Base-by-base conservation (phyloP, 1,140 invertebrate species). In the Drosophila pachea region DNA sequence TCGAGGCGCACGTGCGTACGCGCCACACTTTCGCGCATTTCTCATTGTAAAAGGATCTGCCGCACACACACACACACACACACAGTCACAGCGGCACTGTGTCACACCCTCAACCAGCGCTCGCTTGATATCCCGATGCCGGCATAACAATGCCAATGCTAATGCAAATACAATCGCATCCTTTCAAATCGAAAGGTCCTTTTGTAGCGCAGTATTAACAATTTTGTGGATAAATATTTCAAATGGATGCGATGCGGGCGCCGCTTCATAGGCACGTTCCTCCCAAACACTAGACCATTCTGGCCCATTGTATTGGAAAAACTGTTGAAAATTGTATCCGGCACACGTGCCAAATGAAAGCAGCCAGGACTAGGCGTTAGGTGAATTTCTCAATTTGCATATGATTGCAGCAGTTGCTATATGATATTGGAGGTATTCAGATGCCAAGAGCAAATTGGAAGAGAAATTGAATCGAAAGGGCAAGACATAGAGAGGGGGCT, bases 131-230 rank as follows among this genome's bases (percentile, higher is more conserved):
- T 83, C 74, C 78, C 63, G 47, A 83, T 78, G 79, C 75, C 76
- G 73, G 73, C 73, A 72, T 74, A 86, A 84, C 81, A 86, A 84
- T 86, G 76, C 73, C 76, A 68, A 65, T 72, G 61, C 81, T 84
- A 84, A 84, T 84, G 81, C 81, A 84, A 84, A 84, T 84, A 84
- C 81, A 84, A 84, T 86, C 81, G 74, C 70, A 84, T 84, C 81
- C 81, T 86, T 81, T 86, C 56, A 14, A 52, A 12, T 22, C 16
- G 75, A 78, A 69, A 78, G 68, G 75, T 70, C 63, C 74, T 66
- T 62, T 81, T 78, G 76, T 74, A 45, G 63, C 62, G 68, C 45
- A 56, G 62, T 83, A 82, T 82, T 82, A 84, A 83, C 78, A 83
- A 78, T 76, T 76, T 74, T 82, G 22, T 62, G 47, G 55, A 71